These are phyloP conservation scores for Euthynnus affinis DNA, from an alignment of 2,797 vertebrate species.

Conservation along the genomic window DNA sequence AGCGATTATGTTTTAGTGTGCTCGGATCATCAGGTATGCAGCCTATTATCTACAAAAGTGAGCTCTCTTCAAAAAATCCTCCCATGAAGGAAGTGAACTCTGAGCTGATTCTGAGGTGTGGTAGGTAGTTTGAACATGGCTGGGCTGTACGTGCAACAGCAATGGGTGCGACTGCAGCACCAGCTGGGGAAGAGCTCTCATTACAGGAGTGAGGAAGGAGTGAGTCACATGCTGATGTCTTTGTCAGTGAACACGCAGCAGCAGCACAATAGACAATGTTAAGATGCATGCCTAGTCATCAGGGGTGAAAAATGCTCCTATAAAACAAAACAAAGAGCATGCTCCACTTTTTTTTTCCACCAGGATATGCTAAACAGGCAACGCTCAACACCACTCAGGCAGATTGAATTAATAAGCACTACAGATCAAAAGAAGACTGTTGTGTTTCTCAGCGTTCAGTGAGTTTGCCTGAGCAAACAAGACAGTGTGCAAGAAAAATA, in stretches of 20 bases:
- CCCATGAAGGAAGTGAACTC: slow-evolving; percentile 9
- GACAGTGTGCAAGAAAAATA: slow-evolving; percentile 40
- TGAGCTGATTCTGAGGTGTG: slow-evolving; percentile 11
- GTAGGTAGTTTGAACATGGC: slow-evolving; percentile 14
- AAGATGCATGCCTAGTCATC: slow-evolving; percentile 52
- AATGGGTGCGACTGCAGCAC: slow-evolving; percentile 42
- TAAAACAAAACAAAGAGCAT: slow-evolving; percentile 50
- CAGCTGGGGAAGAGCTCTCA: slow-evolving; percentile 49
- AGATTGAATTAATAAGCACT: slow-evolving; percentile 63
- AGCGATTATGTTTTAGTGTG: background rate
- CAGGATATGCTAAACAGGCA: slow-evolving; percentile 53
- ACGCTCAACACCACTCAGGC: slow-evolving; percentile 18
- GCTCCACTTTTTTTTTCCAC: slow-evolving; percentile 18
- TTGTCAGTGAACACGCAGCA: slow-evolving; percentile 44
- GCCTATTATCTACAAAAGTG: background rate
- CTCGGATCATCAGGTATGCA: background rate
- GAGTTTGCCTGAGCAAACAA: slow-evolving; percentile 53
- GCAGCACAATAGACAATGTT: slow-evolving; percentile 37
- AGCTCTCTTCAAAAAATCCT: background rate
- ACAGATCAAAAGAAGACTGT: slow-evolving; percentile 61
- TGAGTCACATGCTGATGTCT: slow-evolving; percentile 67
- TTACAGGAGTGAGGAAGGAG: slow-evolving; percentile 43
- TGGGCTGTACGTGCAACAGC: slow-evolving; percentile 5
- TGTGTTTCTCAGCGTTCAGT: slow-evolving; percentile 36
- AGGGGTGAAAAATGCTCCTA: slow-evolving; percentile 36